A percentile compares a stretch with the other conserved stretches of the same genome.
Evolutionary conservation across 1,140 invertebrate genomes (phyloP).

Genomic region (Drosophila jambulina): DNA sequence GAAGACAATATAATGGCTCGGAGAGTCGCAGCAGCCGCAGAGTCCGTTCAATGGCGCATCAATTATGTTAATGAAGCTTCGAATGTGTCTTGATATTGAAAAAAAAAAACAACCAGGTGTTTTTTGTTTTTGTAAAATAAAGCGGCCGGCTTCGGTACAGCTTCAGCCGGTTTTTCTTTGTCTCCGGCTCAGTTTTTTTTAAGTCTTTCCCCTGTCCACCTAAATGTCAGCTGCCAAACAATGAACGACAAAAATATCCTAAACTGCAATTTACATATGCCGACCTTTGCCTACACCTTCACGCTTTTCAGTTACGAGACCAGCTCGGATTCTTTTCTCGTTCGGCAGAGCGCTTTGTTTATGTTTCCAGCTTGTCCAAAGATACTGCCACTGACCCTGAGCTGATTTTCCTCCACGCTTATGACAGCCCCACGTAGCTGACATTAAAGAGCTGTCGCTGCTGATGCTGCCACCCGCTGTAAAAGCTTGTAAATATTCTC

Average conservation of each 20-base stretch:
- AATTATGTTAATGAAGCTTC: slow-evolving; percentile 83
- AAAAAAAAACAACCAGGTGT: slow-evolving; percentile 47
- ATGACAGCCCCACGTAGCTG: slow-evolving; percentile 60
- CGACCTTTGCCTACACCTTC: slow-evolving; percentile 72
- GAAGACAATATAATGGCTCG: slow-evolving; percentile 72
- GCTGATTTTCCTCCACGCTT: slow-evolving; percentile 66
- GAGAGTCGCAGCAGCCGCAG: slow-evolving; percentile 37
- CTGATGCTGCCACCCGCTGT: slow-evolving; percentile 15
- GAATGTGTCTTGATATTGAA: slow-evolving; percentile 79
- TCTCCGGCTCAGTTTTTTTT: slow-evolving; percentile 11
- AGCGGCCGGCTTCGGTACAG: slow-evolving; percentile 42
- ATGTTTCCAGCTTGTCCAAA: slow-evolving; percentile 34
- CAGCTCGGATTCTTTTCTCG: slow-evolving; percentile 40
- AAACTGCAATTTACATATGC: slow-evolving; percentile 67
- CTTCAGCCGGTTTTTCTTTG: slow-evolving; percentile 63
- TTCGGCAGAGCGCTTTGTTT: slow-evolving; percentile 41
- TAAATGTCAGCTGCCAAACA: slow-evolving; percentile 55
- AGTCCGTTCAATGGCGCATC: slow-evolving; percentile 73
- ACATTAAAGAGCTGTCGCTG: slow-evolving; percentile 29
- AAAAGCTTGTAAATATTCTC: slow-evolving; percentile 41
- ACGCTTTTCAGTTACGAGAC: slow-evolving; percentile 37
- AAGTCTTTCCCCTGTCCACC: slow-evolving; percentile 10
- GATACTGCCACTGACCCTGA: slow-evolving; percentile 62
- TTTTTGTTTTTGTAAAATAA: slow-evolving; percentile 25
- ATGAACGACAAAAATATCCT: slow-evolving; percentile 34